Evolutionary conservation across 2,888 invertebrate species (phyloP).

Genomic region (Aphelenchoides bicaudatus): DNA sequence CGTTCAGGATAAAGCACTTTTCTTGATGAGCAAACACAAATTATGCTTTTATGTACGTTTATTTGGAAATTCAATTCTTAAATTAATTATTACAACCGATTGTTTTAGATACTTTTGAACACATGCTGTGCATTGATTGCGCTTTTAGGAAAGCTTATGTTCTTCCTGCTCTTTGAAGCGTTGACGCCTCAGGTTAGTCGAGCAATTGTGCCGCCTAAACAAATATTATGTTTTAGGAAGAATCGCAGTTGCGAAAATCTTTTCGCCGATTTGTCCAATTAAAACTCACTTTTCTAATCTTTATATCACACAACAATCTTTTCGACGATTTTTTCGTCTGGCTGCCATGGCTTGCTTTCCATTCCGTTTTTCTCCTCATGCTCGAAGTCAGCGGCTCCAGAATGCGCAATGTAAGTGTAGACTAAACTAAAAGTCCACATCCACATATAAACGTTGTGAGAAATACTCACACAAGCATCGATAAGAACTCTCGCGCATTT

Average conservation of each 20-base stretch:
- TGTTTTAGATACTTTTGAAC: constrained; percentile 33
- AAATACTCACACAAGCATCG: too few species aligned
- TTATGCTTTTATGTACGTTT: constrained; percentile 36
- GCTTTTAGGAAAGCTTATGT: constrained; percentile 24
- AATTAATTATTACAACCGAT: background rate
- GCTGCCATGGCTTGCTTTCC: constrained; percentile 35
- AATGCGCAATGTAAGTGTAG: constrained; percentile 32
- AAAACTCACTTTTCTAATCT: constrained; percentile 36
- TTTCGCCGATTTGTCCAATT: constrained; percentile 35
- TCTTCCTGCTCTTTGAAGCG: constrained; percentile 25
- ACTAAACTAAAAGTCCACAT: too few species aligned
- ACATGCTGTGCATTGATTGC: constrained; percentile 34
- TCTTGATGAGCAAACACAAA: constrained; percentile 26
- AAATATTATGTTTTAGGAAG: constrained; percentile 26
- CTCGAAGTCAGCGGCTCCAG: constrained; percentile 29
- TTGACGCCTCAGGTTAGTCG: constrained; percentile 32
- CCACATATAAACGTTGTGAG: too few species aligned
- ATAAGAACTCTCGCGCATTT: too few species aligned
- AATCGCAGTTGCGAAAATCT: constrained; percentile 23
- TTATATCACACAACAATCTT: constrained; percentile 36
- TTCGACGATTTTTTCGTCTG: constrained; percentile 35
- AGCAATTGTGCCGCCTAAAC: background rate
- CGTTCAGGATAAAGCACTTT: constrained; percentile 23
- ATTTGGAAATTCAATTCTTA: constrained; percentile 10
- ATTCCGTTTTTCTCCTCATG: constrained; percentile 28